Conservation (phyloP, 2,888 invertebrate species). For the Sarcophaga carnaria region DNA sequence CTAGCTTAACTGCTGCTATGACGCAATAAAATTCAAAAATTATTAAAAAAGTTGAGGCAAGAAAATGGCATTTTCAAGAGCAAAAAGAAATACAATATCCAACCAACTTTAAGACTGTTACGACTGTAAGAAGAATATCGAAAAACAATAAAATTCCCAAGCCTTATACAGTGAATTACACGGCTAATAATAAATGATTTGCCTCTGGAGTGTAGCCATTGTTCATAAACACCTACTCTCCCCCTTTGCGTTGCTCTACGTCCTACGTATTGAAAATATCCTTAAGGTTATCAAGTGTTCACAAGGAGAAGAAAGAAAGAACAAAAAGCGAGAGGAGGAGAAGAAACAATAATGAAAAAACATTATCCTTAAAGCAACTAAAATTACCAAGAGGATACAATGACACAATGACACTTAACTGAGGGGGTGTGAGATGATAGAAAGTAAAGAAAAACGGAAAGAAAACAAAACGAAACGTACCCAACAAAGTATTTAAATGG, state of each 20-base stretch:
- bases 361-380: not conserved
- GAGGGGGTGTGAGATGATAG: not conserved
- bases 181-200: not conserved
- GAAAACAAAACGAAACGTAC: too few relatives aligned
- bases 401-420: not conserved
- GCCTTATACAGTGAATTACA: not conserved
- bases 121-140: too few relatives aligned
- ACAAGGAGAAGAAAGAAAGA: not conserved
- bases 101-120: not conserved
- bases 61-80: not conserved
- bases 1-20: too few relatives aligned
- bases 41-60: not conserved
- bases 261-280: not conserved
- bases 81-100: not conserved
- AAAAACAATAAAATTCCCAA: not conserved
- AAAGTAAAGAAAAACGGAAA: not conserved
- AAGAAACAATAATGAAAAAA: too few relatives aligned
- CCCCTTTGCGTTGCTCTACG: not conserved
- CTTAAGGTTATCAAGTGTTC: not conserved
- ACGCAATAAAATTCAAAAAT: not conserved
- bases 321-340: too few relatives aligned
- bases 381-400: not conserved
- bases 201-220: not conserved
- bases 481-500: not conserved
- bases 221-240: not conserved